Evolutionary conservation across 2,888 invertebrate genomes (phyloP).

Genomic region (Cerceris ruficornis): DNA sequence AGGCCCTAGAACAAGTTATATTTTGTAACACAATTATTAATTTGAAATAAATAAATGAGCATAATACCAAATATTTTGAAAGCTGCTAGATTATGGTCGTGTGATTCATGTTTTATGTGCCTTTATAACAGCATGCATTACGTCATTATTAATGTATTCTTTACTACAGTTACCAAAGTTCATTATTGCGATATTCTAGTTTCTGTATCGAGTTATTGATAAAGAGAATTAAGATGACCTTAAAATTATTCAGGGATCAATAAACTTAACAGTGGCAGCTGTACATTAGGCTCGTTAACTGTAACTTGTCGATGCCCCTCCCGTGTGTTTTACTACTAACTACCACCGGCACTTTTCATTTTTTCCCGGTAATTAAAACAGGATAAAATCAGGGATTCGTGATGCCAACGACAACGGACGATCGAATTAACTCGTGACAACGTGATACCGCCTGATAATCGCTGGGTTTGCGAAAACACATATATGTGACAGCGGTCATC

Average conservation of each 20-base stretch:
- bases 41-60: conserved; percentile 73
- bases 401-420: too few species aligned
- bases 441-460: too few species aligned
- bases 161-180: neutral
- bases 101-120: conserved; percentile 25
- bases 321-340: too few species aligned
- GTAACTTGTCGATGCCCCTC: too few species aligned
- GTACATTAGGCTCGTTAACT: too few species aligned
- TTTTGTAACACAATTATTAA: conserved; percentile 77
- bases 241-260: neutral
- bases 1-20: conserved; percentile 65
- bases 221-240: neutral
- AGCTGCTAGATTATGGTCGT: conserved; percentile 20
- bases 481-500: too few species aligned
- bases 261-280: too few species aligned
- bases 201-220: neutral
- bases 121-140: conserved; percentile 20
- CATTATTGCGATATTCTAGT: neutral
- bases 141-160: neutral
- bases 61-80: conserved; percentile 46
- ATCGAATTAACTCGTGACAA: too few species aligned
- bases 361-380: too few species aligned
- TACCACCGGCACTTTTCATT: too few species aligned
- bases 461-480: too few species aligned
- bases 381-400: too few species aligned